Conservation (phyloP, 2,113 vertebrate genomes). For the Salvator merianae region DNA sequence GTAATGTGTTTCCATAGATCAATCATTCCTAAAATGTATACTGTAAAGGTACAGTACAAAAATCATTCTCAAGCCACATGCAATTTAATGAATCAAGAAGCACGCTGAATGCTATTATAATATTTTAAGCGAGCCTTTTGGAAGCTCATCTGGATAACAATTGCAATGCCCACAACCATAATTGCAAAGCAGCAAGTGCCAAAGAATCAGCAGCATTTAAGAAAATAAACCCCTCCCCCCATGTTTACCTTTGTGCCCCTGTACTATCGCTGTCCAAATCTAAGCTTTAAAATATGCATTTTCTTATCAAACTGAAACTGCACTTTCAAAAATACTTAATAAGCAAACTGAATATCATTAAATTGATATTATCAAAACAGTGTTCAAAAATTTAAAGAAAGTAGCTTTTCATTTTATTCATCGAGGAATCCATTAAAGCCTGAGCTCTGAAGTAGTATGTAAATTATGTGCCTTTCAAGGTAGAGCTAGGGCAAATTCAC, state of each 20-base stretch:
- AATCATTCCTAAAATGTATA: conserved; percentile 15
- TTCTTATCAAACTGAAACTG: conserved; percentile 67
- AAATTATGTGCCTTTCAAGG: conserved; percentile 98
- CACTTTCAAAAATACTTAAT: conserved; percentile 82
- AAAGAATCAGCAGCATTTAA: neutral
- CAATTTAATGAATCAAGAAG: neutral
- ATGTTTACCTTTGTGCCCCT: conserved; percentile 48
- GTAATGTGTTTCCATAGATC: conserved; percentile 38
- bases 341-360: conserved; percentile 85
- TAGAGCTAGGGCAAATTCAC: conserved; percentile 94
- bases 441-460: conserved; percentile 94
- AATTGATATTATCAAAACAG: conserved; percentile 86
- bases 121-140: conserved; percentile 47
- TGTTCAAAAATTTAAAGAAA: conserved; percentile 92
- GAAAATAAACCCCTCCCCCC: conserved; percentile 21
- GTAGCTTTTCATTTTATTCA: conserved; percentile 97
- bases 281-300: conserved; percentile 63
- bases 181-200: neutral
- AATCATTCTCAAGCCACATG: neutral
- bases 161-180: neutral
- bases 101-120: neutral
- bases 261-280: conserved; percentile 35
- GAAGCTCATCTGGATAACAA: neutral
- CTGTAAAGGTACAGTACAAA: conserved; percentile 44
- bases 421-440: conserved; percentile 96